Percentiles rank a stretch among this genome's conserved stretches.
phyloP scores from a whole-genome alignment of 2,888 invertebrate genomes.

The Leptopterna dolabrata region DNA sequence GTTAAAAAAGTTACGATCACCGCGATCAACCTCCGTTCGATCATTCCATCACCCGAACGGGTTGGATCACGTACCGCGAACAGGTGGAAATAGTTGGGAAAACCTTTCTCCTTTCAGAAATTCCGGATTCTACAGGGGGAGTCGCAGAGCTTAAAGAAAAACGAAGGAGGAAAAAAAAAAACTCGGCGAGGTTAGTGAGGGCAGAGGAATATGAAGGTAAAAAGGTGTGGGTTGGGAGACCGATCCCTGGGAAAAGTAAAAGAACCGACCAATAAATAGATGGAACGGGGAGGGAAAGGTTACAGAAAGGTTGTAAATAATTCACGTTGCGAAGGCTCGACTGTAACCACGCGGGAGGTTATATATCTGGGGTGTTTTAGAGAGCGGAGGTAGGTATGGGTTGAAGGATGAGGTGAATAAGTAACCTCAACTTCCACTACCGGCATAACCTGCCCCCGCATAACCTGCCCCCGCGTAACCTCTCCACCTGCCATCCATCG shows the following conservation, averaged over 20 bases:
- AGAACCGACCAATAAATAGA: constrained; percentile 45
- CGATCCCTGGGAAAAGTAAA: constrained; percentile 32
- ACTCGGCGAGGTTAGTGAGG: background rate
- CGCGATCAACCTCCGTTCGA: background rate
- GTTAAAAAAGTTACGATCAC: background rate
- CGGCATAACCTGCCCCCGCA: background rate
- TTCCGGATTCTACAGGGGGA: constrained; percentile 4
- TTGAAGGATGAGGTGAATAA: constrained; percentile 29
- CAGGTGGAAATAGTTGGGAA: constrained; percentile 1
- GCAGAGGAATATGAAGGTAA: background rate
- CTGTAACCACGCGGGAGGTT: constrained; percentile 36
- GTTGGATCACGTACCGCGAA: background rate
- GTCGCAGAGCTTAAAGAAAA: background rate
- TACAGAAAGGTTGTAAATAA: constrained; percentile 37
- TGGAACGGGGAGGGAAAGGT: background rate
- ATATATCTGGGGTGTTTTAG: constrained; percentile 46
- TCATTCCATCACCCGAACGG: background rate
- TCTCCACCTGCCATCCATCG: background rate
- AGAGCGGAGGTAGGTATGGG: background rate
- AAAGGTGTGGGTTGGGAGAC: background rate
- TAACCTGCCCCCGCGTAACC: background rate
- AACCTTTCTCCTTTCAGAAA: background rate
- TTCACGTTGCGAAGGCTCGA: constrained; percentile 39
- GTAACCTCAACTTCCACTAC: background rate
- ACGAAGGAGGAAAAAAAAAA: background rate